Base-by-base conservation (phyloP, 2,888 invertebrate species). In the Junonia oenone region DNA sequence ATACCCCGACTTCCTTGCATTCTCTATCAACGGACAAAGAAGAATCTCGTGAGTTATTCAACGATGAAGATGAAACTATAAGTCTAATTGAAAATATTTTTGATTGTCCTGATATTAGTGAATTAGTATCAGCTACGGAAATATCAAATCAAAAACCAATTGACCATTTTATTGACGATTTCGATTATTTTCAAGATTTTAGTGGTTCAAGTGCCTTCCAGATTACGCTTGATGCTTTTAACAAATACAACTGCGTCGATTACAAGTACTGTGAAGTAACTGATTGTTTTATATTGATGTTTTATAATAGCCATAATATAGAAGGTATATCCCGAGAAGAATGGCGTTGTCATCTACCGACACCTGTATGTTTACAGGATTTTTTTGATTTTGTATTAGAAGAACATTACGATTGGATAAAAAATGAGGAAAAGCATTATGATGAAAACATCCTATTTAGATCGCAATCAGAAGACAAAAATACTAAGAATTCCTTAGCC, bases 281-380 rank as follows among this genome's bases (percentile, higher is more conserved):
- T 1, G 89, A 90, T 64, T 73, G 75, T 61, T 75, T 83, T 40
- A 60, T 87, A 59, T 62, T 88, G 31, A 87, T 90, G 88, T 87
- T 88, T 64, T 84, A 72, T 61, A 89, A 89, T 61, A 88, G 82
- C 59, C 80, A 83, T 43, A 78, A 89, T 59, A 70, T 69, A 19
- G 81, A 87, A 31, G 84, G 85, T 1, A 74, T 90, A 60, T 67
- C 81, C 2, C 74, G 80, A 22, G 78, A 85, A 37, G 87, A 88
- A 64, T 90, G 90, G 90, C 80, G 86, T 6, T 73, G 78, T 67
- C 85, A 89, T 68, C 71, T 91, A 57, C 68, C 81, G 4, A 92
- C 91, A 37, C 87, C 91, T 2, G 67, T 92, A 22, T 89, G 91
- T 61, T 72, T 92, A 40, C 85, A 90, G 72, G 92, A 92, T 65